phyloP scores from a whole-genome alignment of 2,888 invertebrate genomes.

The Clivina fossor region DNA sequence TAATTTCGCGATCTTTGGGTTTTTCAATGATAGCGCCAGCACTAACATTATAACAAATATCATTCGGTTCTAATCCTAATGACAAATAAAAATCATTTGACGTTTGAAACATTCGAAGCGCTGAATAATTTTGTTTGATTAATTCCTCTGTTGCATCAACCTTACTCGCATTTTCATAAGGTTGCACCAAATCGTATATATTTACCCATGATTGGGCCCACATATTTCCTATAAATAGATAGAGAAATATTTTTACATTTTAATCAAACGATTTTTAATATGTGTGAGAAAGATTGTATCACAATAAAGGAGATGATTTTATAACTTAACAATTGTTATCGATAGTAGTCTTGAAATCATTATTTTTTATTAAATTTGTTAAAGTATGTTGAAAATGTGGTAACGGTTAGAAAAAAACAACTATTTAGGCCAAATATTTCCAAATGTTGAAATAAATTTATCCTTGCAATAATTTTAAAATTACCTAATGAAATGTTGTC shows the following conservation, averaged over 20 bases:
- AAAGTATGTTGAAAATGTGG: neutral
- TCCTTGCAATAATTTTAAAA: no score
- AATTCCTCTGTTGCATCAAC: conserved; percentile 59
- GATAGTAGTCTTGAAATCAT: no score
- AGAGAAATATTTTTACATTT: neutral
- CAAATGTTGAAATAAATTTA: no score
- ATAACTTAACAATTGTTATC: neutral
- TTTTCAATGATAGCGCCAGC: conserved; percentile 60
- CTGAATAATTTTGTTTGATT: conserved; percentile 51
- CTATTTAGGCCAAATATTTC: no score
- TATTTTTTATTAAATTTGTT: no score
- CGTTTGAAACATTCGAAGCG: conserved; percentile 59
- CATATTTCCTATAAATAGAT: conserved; percentile 59
- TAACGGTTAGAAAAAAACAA: neutral
- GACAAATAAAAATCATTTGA: conserved; percentile 65
- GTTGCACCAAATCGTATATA: conserved; percentile 55
- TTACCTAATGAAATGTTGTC: no score
- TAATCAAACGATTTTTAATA: neutral
- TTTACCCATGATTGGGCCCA: conserved; percentile 68
- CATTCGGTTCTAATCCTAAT: conserved; percentile 62
- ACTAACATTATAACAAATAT: conserved; percentile 58
- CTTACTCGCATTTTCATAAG: conserved; percentile 52
- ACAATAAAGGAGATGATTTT: neutral
- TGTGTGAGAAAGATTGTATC: neutral
- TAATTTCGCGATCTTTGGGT: conserved; percentile 59